Conservation (phyloP, 2,888 invertebrate genomes). For the Ellobium chinense region DNA sequence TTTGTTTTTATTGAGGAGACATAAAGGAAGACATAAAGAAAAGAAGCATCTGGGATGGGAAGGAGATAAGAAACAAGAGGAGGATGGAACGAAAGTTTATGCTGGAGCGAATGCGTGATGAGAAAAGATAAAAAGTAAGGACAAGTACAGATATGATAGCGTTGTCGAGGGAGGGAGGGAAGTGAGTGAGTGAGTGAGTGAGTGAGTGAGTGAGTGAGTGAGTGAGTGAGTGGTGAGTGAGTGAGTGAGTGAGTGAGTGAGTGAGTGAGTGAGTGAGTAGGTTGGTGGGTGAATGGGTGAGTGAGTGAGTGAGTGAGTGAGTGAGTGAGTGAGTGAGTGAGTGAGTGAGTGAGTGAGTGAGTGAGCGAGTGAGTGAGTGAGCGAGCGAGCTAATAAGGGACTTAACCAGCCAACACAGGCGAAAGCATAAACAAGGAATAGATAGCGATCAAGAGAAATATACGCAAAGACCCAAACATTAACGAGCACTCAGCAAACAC, state of each 20-base stretch:
- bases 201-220: slow-evolving; percentile 16
- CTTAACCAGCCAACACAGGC: too few relatives aligned
- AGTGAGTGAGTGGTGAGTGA: not conserved
- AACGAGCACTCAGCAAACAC: too few relatives aligned
- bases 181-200: not conserved
- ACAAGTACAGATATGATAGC: not conserved
- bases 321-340: slow-evolving; percentile 15
- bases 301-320: slow-evolving; percentile 1
- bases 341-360: slow-evolving; percentile 18
- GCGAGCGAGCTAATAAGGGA: not conserved
- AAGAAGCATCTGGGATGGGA: too few relatives aligned
- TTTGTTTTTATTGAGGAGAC: too few relatives aligned
- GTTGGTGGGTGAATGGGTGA: not conserved
- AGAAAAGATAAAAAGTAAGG: too few relatives aligned
- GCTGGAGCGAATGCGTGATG: too few relatives aligned
- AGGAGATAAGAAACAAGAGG: too few relatives aligned
- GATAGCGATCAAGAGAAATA: too few relatives aligned
- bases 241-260: not conserved
- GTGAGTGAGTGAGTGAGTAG: not conserved
- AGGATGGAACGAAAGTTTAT: too few relatives aligned
- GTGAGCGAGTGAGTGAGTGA: slow-evolving; percentile 25
- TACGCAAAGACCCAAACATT: too few relatives aligned
- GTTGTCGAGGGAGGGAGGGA: not conserved
- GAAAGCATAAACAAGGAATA: too few relatives aligned
- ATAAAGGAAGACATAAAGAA: too few relatives aligned